A percentile compares a stretch with the other conserved stretches of the same genome.
These are phyloP conservation scores for Taenioides sp. DNA, from an alignment of 2,797 vertebrate species.

Conservation along the genomic window DNA sequence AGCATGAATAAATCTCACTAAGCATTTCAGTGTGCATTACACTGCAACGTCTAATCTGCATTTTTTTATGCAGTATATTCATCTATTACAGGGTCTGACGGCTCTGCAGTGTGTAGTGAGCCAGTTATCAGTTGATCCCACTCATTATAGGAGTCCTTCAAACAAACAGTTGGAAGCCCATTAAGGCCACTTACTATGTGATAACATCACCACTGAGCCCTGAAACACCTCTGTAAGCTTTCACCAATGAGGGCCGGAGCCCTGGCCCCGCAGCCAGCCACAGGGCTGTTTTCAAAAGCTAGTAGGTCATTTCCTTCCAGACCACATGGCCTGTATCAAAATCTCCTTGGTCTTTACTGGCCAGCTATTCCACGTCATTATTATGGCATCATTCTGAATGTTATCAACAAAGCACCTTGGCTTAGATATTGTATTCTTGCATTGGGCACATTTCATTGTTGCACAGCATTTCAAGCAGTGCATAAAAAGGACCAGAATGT, in stretches of 20 bases:
- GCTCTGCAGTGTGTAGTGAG: constrained; percentile 43
- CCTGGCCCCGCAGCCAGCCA: constrained; percentile 65
- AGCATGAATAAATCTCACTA: constrained; percentile 21
- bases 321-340: constrained; percentile 55
- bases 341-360: constrained; percentile 33
- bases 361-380: constrained; percentile 33
- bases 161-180: constrained; percentile 81
- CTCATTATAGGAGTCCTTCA: constrained; percentile 78
- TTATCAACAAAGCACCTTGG: not conserved
- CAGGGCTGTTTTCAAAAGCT: constrained; percentile 75
- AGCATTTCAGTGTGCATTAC: constrained; percentile 21
- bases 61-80: constrained; percentile 52
- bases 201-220: constrained; percentile 79
- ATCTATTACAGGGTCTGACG: constrained; percentile 51
- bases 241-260: constrained; percentile 73
- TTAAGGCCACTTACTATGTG: constrained; percentile 79
- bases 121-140: constrained; percentile 77
- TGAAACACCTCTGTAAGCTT: constrained; percentile 76
- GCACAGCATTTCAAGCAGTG: constrained; percentile 30
- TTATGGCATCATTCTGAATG: not conserved
- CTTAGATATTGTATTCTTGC: not conserved
- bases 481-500: constrained; percentile 48
- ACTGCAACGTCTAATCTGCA: constrained; percentile 21
- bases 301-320: constrained; percentile 73
- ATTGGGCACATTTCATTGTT: constrained; percentile 15